Evolutionary conservation across 2,113 vertebrate species (phyloP), one percentile per base, ranked within the genome.

Genomic region (Pipra filicauda): DNA sequence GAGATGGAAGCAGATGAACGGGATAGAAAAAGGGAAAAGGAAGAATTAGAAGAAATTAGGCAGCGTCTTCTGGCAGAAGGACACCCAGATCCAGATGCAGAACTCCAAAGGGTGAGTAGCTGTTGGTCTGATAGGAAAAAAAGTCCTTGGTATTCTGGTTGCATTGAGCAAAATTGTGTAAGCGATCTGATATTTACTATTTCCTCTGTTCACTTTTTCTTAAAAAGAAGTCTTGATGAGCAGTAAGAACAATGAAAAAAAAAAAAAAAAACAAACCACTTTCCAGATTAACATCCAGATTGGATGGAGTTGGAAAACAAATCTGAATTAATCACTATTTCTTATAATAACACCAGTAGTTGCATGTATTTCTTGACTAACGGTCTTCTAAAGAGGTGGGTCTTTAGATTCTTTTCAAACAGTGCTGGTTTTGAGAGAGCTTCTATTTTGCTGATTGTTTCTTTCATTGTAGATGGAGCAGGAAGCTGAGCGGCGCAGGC

Each of bases 1-100:
- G 99, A 99, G 98, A 99, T 99, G 97, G 99, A 99, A 98, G 98
- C 98, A 65, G 99, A 99, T 96, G 99, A 99, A 97, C 98, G 99
- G 88, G 99, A 99, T 93, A 98, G 99, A 95, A 99, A 99, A 96
- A 98, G 99, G 52, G 99, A 99, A 96, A 99, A 99, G 97, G 99
- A 99, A 97, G 99, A 99, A 97, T 96, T 99, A 83, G 99, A 99
- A 95, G 99, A 99, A 98, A 99, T 99, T 95, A 98, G 99, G 95
- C 99, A 99, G 96, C 98, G 99, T 78, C 98, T 99, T 96, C 94
- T 99, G 92, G 99, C 99, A 90, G 99, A 99, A 98, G 99, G 99
- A 55, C 99, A 99, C 91, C 99, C 99, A 71, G 99, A 99, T 97
- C 99, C 99, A 77, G 99, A 99, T 95, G 99, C 99, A 67, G 99